A percentile compares a stretch with the other conserved stretches of the same genome.
Conservation (phyloP, 2,888 invertebrate species). For the Callyntrura guangdongensis region DNA sequence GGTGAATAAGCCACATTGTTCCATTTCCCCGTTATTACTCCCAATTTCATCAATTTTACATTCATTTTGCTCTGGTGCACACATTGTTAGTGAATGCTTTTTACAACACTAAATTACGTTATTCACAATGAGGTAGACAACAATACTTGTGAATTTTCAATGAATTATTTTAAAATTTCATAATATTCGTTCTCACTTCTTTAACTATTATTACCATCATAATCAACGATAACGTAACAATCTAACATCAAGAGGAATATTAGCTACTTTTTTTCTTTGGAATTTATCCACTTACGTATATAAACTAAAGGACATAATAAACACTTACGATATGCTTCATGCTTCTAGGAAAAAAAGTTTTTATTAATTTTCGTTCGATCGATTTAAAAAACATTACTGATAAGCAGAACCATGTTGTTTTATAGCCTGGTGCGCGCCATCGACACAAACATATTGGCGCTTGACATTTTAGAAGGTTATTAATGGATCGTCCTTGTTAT, state of each 20-base stretch:
- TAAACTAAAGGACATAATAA: neutral
- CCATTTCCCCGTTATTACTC: slow-evolving; percentile 67
- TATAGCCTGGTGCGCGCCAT: neutral
- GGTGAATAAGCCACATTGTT: slow-evolving; percentile 2
- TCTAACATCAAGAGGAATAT: neutral
- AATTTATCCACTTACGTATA: neutral
- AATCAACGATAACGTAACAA: too few species aligned
- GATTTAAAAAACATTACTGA: neutral
- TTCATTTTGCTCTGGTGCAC: slow-evolving; percentile 67
- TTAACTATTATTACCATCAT: neutral
- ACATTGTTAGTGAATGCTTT: neutral
- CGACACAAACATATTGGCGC: too few species aligned
- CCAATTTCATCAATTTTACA: slow-evolving; percentile 74
- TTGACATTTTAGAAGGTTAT: too few species aligned
- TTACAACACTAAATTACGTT: neutral
- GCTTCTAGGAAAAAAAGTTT: neutral
- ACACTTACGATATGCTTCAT: too few species aligned
- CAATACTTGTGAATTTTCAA: slow-evolving; percentile 4
- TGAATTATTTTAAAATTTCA: neutral
- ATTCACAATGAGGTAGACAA: slow-evolving; percentile 5
- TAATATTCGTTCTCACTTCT: neutral
- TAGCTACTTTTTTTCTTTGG: neutral
- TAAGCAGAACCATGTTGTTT: neutral
- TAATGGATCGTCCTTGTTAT: too few species aligned
- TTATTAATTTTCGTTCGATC: neutral